Evolutionary conservation across 2,797 vertebrate species (phyloP), one percentile per base, ranked within the genome.

Genomic region (Manis crassicaudata): DNA sequence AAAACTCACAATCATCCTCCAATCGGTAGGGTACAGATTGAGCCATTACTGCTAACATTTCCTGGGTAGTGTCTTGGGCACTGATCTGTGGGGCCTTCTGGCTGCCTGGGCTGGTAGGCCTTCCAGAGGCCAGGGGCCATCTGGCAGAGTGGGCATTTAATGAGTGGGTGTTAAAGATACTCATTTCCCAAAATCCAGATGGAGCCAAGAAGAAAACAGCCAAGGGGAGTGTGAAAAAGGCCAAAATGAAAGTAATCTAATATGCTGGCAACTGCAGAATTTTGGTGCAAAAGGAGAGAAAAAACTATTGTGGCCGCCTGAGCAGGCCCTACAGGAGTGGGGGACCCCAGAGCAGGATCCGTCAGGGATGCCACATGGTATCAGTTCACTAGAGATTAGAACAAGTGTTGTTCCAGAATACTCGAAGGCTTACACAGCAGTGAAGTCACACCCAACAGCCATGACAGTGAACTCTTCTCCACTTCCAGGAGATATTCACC

Each of bases 81-180:
- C 82, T 87, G 77, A 87, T 86, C 70, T 94, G 46, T 90, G 90
- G 89, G 72, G 70, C n/a, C 65, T 88, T 75, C 92, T 97, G 80
- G 72, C 94, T 18, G 3, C 65, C 77, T 70, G 87, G 79, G 70
- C 79, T 97, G 90, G 88, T 32, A 10, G 60, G 80, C 79, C 92
- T 97, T 93, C 73, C 96, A 96, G 75, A 94, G 77, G 77, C 79
- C 94, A 85, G 81, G 93, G 73, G 93, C 86, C 92, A 97, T 86
- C 87, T 97, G 93, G 76, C 83, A 93, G 76, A 80, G 83, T 96
- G 18, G 62, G 29, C 50, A 81, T 37, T 92, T 96, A 95, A 94
- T 90, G 65, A 94, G 63, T 88, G 54, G 37, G 25, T 76, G 65
- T 97, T 96, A 96, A 96, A 94, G 83, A 82, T 93, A 91, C 68